phyloP scores from a whole-genome alignment of 2,888 invertebrate species.

The Tenthredo distinguenda region DNA sequence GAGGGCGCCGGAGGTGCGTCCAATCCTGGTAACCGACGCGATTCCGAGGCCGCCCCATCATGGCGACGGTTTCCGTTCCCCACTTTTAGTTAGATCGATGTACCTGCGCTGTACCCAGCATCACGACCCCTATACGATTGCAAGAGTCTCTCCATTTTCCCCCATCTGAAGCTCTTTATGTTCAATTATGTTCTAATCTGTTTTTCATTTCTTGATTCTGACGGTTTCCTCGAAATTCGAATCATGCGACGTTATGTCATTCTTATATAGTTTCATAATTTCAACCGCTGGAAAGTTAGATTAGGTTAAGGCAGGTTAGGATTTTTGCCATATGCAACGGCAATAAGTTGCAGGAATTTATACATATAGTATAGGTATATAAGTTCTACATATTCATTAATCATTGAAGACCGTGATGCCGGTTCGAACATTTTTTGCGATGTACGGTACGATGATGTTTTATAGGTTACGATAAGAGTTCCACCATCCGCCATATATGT shows the following conservation, averaged over 20 bases:
- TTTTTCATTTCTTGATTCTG: too few species aligned
- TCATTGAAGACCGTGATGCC: neutral
- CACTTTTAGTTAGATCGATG: slow-evolving; percentile 44
- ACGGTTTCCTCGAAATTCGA: too few species aligned
- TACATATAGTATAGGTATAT: too few species aligned
- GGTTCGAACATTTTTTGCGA: neutral
- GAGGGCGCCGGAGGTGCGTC: slow-evolving; percentile 47
- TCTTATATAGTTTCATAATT: too few species aligned
- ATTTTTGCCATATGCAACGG: neutral
- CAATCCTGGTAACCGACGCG: slow-evolving; percentile 41
- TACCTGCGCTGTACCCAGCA: neutral
- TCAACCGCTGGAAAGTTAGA: neutral
- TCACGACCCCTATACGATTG: neutral
- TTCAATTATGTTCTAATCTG: neutral
- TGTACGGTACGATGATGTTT: neutral
- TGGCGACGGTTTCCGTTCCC: slow-evolving; percentile 67
- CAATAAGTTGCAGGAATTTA: too few species aligned
- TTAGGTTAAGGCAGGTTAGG: neutral
- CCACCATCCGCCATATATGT: neutral
- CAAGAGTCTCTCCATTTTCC: neutral
- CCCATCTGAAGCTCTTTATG: neutral
- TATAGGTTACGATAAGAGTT: neutral
- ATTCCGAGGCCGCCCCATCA: slow-evolving; percentile 71
- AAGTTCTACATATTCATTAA: too few species aligned
- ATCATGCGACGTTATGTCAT: too few species aligned